phyloP scores from a whole-genome alignment of 2,797 vertebrate genomes.

The Cyprinodon diabolis region DNA sequence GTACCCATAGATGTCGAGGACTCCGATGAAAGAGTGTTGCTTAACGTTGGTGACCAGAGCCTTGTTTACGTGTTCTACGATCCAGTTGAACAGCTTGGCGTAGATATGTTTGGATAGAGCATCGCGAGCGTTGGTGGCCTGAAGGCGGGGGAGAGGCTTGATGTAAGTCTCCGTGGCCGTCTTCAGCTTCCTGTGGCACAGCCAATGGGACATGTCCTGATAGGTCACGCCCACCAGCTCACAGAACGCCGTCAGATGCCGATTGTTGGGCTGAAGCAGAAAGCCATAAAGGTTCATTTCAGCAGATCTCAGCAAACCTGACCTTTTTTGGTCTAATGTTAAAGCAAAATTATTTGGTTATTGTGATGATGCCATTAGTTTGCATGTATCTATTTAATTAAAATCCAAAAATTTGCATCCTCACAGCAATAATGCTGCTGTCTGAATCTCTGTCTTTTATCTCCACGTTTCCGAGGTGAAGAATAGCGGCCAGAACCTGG shows the following conservation, averaged over 20 bases:
- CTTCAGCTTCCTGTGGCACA: slow-evolving; percentile 95
- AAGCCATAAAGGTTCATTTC: background rate
- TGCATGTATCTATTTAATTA: background rate
- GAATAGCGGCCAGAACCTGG: slow-evolving; percentile 93
- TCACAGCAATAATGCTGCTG: slow-evolving; percentile 92
- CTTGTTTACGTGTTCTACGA: slow-evolving; percentile 94
- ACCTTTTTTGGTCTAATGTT: too few relatives aligned
- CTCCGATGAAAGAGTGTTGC: slow-evolving; percentile 97
- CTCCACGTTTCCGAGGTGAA: slow-evolving; percentile 95
- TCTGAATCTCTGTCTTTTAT: slow-evolving; percentile 92
- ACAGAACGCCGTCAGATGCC: slow-evolving; percentile 90
- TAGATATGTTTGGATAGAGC: slow-evolving; percentile 97
- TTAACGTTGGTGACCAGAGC: slow-evolving; percentile 89
- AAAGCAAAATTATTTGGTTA: background rate
- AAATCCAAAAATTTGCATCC: slow-evolving; percentile 37
- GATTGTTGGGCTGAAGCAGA: slow-evolving; percentile 86
- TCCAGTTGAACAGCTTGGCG: slow-evolving; percentile 97
- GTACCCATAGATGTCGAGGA: slow-evolving; percentile 96
- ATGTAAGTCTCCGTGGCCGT: slow-evolving; percentile 95
- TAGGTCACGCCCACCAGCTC: slow-evolving; percentile 94
- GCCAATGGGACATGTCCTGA: slow-evolving; percentile 97
- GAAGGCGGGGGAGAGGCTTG: slow-evolving; percentile 92
- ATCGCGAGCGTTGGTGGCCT: slow-evolving; percentile 93
- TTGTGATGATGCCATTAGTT: background rate
- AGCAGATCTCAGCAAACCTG: background rate